These are phyloP conservation scores for Gracilinanus agilis DNA, from an alignment of 2,113 vertebrate genomes.

Conservation along the genomic window DNA sequence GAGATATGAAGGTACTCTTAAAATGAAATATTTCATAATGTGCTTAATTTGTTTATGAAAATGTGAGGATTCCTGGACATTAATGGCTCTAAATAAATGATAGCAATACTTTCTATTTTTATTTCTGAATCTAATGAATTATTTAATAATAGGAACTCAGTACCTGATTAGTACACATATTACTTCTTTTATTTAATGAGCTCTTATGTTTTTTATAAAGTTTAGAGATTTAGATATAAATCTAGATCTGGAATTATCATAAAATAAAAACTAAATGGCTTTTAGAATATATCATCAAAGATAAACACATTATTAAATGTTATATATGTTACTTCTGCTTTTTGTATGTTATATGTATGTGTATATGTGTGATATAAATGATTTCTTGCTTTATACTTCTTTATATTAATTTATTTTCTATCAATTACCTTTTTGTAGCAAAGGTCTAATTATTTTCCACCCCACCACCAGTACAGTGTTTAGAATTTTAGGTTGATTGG, in stretches of 20 bases:
- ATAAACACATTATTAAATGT: neutral
- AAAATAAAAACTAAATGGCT: neutral
- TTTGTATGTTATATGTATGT: neutral
- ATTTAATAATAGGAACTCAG: slow-evolving; percentile 27
- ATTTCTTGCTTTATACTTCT: neutral
- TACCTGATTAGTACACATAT: neutral
- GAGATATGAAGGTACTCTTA: neutral
- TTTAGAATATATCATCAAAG: neutral
- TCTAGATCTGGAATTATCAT: neutral
- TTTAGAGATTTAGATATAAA: slow-evolving; percentile 19
- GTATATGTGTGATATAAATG: neutral
- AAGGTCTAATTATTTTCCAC: neutral
- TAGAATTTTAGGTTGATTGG: neutral
- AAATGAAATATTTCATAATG: slow-evolving; percentile 35
- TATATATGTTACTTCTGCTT: too few species aligned
- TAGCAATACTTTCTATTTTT: slow-evolving; percentile 27
- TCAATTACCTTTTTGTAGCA: neutral
- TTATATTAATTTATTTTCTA: neutral
- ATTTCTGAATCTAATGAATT: neutral
- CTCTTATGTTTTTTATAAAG: neutral
- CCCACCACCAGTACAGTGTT: neutral
- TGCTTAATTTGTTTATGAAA: slow-evolving; percentile 43
- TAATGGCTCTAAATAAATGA: neutral
- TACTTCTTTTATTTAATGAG: neutral
- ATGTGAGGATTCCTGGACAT: slow-evolving; percentile 6